Evolutionary conservation across 2,888 invertebrate genomes (phyloP).

Genomic region (Nemurella pictetii): DNA sequence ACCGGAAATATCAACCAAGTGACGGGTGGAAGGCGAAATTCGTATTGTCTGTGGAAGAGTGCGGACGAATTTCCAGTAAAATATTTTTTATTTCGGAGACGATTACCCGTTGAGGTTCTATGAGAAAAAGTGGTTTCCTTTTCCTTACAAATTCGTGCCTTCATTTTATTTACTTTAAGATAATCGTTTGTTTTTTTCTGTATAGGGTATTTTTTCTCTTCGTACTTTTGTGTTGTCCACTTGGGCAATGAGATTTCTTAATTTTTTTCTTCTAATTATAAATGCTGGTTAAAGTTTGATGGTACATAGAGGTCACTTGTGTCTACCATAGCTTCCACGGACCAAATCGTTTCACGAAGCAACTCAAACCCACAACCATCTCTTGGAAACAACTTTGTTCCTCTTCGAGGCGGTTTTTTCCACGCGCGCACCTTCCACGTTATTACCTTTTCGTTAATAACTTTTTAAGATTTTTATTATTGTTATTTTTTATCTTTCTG

Average conservation of each 20-base stretch:
- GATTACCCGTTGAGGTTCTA: not conserved
- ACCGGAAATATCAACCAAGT: slow-evolving; percentile 1
- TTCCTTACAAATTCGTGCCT: not conserved
- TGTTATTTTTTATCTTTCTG: not conserved
- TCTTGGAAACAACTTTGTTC: not conserved
- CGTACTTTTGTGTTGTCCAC: not conserved
- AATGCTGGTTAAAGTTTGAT: not conserved
- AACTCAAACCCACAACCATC: not conserved
- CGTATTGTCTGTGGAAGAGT: not conserved
- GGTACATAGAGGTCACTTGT: not conserved
- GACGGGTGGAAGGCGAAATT: not conserved
- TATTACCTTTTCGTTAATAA: not conserved
- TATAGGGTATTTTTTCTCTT: not conserved
- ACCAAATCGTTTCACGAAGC: not conserved
- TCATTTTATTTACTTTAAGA: not conserved
- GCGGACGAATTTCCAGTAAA: not conserved
- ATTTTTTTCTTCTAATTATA: not conserved
- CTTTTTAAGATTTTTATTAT: not conserved
- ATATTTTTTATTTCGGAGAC: not conserved
- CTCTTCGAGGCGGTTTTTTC: not conserved
- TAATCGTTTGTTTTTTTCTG: not conserved
- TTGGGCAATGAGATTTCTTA: not conserved
- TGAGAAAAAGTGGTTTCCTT: not conserved
- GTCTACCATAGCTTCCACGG: not conserved
- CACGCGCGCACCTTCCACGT: not conserved